Percentiles rank a stretch among this genome's conserved stretches.
Evolutionary conservation across 2,113 vertebrate species (phyloP).

Genomic region (Turdus rufiventris): DNA sequence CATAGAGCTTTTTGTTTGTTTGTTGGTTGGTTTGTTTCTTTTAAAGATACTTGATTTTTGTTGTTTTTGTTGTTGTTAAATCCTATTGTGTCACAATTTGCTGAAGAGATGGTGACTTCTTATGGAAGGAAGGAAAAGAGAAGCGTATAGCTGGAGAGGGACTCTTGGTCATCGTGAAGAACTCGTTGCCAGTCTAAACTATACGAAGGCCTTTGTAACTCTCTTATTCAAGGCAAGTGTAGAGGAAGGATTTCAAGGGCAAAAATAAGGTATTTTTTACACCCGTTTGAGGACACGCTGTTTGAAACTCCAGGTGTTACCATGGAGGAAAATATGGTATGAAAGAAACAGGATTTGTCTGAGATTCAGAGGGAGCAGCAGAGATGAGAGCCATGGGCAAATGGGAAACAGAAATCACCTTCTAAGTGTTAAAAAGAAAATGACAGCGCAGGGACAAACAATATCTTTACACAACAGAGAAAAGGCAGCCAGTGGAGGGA

Average conservation of each 20-base stretch:
- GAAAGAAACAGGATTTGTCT: neutral
- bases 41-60: neutral
- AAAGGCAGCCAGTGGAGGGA: neutral
- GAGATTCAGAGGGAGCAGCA: neutral
- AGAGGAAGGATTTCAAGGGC: neutral
- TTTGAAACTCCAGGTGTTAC: neutral
- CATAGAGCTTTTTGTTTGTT: rapidly evolving
- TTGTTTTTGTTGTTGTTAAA: neutral
- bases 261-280: neutral
- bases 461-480: neutral
- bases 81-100: neutral
- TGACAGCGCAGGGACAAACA: neutral
- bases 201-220: neutral
- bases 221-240: neutral
- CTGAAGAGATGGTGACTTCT: neutral
- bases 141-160: neutral
- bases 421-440: neutral
- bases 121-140: neutral
- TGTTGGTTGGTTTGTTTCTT: neutral
- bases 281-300: neutral
- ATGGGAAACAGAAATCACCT: neutral
- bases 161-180: neutral
- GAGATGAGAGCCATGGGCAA: neutral
- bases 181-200: neutral
- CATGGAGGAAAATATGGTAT: neutral